Evolutionary conservation across 1,140 invertebrate species (phyloP).

Genomic region (Danaus plexippus): DNA sequence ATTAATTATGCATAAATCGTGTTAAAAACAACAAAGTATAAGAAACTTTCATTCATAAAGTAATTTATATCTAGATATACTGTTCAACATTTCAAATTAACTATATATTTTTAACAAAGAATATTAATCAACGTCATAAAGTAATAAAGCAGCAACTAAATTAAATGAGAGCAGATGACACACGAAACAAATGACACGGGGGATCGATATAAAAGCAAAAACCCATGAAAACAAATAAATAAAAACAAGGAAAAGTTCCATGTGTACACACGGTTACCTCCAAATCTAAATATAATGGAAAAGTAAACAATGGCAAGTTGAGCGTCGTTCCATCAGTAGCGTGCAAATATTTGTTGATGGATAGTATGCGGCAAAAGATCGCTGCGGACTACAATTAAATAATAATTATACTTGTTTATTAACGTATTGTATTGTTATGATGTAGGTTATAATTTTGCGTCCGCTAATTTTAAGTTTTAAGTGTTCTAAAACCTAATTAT

Average conservation of each 20-base stretch:
- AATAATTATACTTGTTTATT: too few species aligned
- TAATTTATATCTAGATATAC: neutral
- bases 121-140: neutral
- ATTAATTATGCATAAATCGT: too few species aligned
- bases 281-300: constrained; percentile 34
- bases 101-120: neutral
- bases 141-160: too few species aligned
- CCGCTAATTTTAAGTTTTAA: too few species aligned
- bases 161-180: too few species aligned
- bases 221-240: neutral
- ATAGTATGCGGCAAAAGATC: constrained; percentile 7
- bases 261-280: constrained; percentile 8
- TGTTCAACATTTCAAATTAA: neutral
- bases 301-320: constrained; percentile 29
- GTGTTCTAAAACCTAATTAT: too few species aligned
- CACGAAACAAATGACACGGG: too few species aligned
- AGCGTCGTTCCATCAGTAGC: constrained; percentile 27
- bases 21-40: too few species aligned
- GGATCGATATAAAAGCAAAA: too few species aligned
- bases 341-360: constrained; percentile 27
- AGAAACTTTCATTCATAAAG: neutral
- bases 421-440: too few species aligned
- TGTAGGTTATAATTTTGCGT: too few species aligned
- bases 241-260: constrained; percentile 10
- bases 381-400: too few species aligned